phyloP scores from a whole-genome alignment of 2,113 vertebrate genomes.

The Fregetta grallaria region DNA sequence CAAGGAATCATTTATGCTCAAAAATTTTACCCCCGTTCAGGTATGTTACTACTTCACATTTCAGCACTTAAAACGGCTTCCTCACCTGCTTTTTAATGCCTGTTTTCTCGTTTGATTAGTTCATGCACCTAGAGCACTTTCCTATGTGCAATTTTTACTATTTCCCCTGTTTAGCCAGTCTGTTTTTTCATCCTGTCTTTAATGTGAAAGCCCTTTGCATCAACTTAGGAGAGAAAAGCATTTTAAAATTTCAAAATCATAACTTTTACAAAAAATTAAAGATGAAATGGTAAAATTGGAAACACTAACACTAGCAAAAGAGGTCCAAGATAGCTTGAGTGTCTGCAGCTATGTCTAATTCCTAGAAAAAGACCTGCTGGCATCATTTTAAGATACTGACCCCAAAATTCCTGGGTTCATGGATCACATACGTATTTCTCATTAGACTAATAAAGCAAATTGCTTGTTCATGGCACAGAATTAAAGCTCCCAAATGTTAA shows the following conservation, averaged over 20 bases:
- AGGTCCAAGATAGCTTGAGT: neutral
- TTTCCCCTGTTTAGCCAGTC: neutral
- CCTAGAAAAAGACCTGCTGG: neutral
- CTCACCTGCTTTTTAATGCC: neutral
- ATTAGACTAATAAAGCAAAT: neutral
- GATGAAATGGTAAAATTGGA: neutral
- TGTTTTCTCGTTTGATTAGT: slow-evolving; percentile 11
- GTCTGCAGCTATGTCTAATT: neutral
- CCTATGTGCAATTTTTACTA: neutral
- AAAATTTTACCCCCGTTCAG: neutral
- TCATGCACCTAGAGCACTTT: neutral
- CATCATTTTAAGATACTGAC: neutral
- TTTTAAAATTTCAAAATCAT: neutral
- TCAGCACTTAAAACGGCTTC: neutral
- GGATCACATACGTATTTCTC: neutral
- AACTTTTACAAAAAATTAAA: neutral
- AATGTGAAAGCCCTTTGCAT: neutral
- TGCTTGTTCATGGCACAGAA: neutral
- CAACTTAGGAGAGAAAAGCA: neutral
- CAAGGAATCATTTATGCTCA: neutral
- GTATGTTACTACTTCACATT: neutral
- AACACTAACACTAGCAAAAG: neutral
- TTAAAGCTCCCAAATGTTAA: neutral
- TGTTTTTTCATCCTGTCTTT: neutral
- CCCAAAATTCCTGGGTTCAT: neutral